phyloP scores from a whole-genome alignment of 1,140 invertebrate genomes.

The Lordiphosa clarofinis region DNA sequence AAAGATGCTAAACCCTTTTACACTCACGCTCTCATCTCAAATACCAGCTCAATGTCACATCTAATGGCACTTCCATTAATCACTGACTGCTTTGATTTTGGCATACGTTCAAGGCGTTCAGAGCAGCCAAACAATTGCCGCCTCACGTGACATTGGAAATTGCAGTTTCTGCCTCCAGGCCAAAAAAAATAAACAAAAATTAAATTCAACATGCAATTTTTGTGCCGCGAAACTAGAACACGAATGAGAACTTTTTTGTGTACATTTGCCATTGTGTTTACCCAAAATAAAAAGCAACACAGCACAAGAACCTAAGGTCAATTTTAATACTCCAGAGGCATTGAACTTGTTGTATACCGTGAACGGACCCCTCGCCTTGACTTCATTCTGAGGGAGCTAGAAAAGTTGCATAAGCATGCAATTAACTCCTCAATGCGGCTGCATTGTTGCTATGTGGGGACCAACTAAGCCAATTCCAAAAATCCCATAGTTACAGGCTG shows the following conservation, averaged over 20 bases:
- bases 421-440: slow-evolving; percentile 46
- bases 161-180: slow-evolving; percentile 15
- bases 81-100: slow-evolving; percentile 57
- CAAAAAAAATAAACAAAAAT: slow-evolving; percentile 25
- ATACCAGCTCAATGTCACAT: slow-evolving; percentile 22
- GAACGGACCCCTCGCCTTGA: slow-evolving; percentile 31
- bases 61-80: slow-evolving; percentile 41
- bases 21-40: slow-evolving; percentile 32
- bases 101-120: slow-evolving; percentile 65
- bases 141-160: slow-evolving; percentile 60
- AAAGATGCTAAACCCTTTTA: slow-evolving; percentile 20
- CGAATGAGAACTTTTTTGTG: slow-evolving; percentile 70
- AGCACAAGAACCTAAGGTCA: slow-evolving; percentile 58
- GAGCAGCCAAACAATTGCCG: slow-evolving; percentile 56
- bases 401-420: slow-evolving; percentile 44
- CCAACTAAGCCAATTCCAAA: slow-evolving; percentile 11
- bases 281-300: slow-evolving; percentile 30
- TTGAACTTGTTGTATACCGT: slow-evolving; percentile 61
- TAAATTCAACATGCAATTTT: slow-evolving; percentile 43
- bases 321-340: slow-evolving; percentile 65
- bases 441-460: slow-evolving; percentile 37
- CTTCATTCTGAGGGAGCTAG: slow-evolving; percentile 40
- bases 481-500: slow-evolving; percentile 44
- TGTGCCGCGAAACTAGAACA: slow-evolving; percentile 65
- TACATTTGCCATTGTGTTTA: slow-evolving; percentile 54